These are phyloP conservation scores for Argyresthia goedartella DNA, from an alignment of 2,888 invertebrate species.

Conservation along the genomic window DNA sequence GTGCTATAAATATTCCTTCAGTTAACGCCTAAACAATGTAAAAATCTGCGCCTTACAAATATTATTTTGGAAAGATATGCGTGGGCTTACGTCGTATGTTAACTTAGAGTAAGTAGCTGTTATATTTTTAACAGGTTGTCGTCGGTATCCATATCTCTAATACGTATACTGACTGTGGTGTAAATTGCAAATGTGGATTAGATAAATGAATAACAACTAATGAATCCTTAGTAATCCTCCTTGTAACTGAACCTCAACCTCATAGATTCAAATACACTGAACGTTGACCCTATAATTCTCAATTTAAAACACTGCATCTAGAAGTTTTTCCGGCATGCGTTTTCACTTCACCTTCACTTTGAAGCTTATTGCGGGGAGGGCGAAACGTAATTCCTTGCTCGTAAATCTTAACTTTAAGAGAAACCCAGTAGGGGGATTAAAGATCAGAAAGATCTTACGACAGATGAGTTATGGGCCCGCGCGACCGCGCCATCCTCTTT, in stretches of 20 bases:
- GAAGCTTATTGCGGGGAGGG: conserved; percentile 39
- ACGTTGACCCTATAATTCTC: not conserved
- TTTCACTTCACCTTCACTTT: conserved; percentile 27
- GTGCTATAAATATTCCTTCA: conserved; percentile 67
- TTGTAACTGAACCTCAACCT: too few relatives aligned
- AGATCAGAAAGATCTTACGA: conserved; percentile 80
- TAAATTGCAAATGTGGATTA: too few relatives aligned
- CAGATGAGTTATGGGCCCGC: conserved; percentile 77
- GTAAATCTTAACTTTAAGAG: conserved; percentile 82
- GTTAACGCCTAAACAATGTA: conserved; percentile 52
- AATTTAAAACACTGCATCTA: too few relatives aligned
- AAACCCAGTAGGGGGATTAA: conserved; percentile 77
- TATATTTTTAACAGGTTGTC: too few relatives aligned
- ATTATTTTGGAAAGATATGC: too few relatives aligned
- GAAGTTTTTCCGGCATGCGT: not conserved
- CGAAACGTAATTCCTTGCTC: conserved; percentile 71
- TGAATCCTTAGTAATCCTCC: too few relatives aligned
- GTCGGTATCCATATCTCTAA: too few relatives aligned
- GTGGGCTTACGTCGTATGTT: too few relatives aligned
- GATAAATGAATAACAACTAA: too few relatives aligned
- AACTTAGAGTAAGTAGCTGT: too few relatives aligned
- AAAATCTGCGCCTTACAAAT: conserved; percentile 16
- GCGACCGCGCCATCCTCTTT: conserved; percentile 53
- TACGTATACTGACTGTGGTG: too few relatives aligned
- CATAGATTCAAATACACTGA: not conserved